These are phyloP conservation scores for Falco biarmicus DNA, from an alignment of 2,797 vertebrate species.

Conservation along the genomic window DNA sequence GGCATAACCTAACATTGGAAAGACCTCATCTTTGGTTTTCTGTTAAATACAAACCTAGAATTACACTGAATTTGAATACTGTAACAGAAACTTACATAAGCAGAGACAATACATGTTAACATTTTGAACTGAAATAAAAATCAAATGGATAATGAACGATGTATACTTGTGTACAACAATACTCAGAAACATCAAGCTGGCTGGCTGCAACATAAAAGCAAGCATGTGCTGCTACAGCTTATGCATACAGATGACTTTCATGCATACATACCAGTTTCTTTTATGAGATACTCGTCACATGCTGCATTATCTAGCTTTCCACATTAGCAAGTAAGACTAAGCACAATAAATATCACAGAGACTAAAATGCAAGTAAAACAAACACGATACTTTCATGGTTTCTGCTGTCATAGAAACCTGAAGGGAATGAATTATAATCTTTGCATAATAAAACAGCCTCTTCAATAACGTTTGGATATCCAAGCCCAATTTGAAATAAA, in stretches of 20 bases:
- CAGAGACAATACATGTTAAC: not conserved
- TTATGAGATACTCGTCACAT: slow-evolving; percentile 62
- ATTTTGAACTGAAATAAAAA: slow-evolving; percentile 67
- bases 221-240: slow-evolving; percentile 29
- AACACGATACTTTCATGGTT: slow-evolving; percentile 61
- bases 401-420: slow-evolving; percentile 76
- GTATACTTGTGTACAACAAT: slow-evolving; percentile 49
- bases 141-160: slow-evolving; percentile 62
- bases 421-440: slow-evolving; percentile 72
- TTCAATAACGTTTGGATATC: not conserved
- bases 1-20: fast-evolving
- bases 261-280: slow-evolving; percentile 36
- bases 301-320: slow-evolving; percentile 73
- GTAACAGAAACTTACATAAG: not conserved
- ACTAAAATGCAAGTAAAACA: slow-evolving; percentile 72
- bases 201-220: slow-evolving; percentile 41
- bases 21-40: not conserved
- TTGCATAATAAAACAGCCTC: slow-evolving; percentile 27
- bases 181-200: slow-evolving; percentile 66
- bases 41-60: not conserved
- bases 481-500: slow-evolving; percentile 48
- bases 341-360: slow-evolving; percentile 70
- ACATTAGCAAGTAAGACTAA: slow-evolving; percentile 77
- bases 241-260: slow-evolving; percentile 45
- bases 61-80: not conserved